Percentiles rank a stretch among this genome's conserved stretches.
These are phyloP conservation scores for Pachyrhynchus sulphureomaculatus DNA, from an alignment of 1,140 invertebrate species.

Conservation along the genomic window DNA sequence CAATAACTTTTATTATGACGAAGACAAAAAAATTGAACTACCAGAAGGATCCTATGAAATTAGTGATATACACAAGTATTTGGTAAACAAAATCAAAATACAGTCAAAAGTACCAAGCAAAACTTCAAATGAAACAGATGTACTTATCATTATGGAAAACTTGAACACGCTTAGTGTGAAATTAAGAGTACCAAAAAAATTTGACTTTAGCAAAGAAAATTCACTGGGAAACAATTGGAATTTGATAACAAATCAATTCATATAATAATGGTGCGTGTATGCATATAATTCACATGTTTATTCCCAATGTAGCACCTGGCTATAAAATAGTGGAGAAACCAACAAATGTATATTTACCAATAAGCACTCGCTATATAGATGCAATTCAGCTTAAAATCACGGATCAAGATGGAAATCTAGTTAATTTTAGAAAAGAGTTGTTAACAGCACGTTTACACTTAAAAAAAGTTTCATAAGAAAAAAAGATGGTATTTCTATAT, in stretches of 20 bases:
- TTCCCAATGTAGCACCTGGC: background rate
- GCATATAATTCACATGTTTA: background rate
- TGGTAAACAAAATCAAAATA: background rate
- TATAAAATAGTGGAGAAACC: background rate
- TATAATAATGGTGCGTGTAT: background rate
- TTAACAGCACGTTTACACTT: conserved; percentile 32
- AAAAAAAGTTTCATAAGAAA: conserved; percentile 1
- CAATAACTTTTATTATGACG: background rate
- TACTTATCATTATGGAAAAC: background rate
- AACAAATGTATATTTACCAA: conserved; percentile 1
- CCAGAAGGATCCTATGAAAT: background rate
- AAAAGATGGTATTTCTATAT: no score
- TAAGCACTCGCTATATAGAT: conserved; percentile 14
- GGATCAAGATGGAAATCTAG: background rate
- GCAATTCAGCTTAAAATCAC: conserved; percentile 29
- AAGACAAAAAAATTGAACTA: background rate
- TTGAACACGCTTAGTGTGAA: background rate
- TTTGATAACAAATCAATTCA: no score
- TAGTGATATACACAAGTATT: background rate
- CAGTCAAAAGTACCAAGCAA: background rate
- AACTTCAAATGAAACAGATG: background rate
- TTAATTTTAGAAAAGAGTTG: conserved; percentile 31
- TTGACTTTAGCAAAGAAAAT: background rate
- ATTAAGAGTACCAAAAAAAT: background rate
- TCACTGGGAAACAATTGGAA: background rate